Percentiles rank a stretch among this genome's conserved stretches.
phyloP scores from a whole-genome alignment of 2,888 invertebrate species.

The Trypoxylon attenuatum region DNA sequence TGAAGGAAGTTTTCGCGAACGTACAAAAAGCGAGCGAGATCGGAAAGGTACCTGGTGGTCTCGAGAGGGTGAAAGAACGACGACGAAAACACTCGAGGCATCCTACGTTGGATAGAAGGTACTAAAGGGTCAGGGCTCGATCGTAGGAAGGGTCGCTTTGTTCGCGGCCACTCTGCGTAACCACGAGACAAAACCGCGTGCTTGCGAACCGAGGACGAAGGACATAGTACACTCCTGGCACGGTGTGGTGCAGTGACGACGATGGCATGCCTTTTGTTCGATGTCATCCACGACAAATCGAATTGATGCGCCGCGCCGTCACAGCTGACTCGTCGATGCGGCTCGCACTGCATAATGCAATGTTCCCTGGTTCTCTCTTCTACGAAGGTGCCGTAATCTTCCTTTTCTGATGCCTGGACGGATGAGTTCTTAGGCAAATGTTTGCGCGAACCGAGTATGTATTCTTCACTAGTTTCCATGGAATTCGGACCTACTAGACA shows the following conservation, averaged over 20 bases:
- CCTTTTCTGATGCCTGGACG: too few species aligned
- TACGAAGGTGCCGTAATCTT: too few species aligned
- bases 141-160: constrained; percentile 46
- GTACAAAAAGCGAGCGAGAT: too few species aligned
- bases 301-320: constrained; percentile 9
- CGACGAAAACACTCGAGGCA: constrained; percentile 5
- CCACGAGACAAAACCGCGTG: constrained; percentile 40
- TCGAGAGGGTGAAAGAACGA: too few species aligned
- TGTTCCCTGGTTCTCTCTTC: background rate
- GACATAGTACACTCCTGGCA: constrained; percentile 6
- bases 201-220: constrained; percentile 14
- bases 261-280: constrained; percentile 23
- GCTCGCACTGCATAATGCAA: background rate
- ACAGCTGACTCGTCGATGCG: background rate
- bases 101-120: background rate
- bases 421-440: too few species aligned
- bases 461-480: too few species aligned
- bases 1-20: too few species aligned
- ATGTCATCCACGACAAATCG: constrained; percentile 25
- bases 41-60: too few species aligned
- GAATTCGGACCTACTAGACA: too few species aligned
- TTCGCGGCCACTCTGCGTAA: constrained; percentile 47
- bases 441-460: too few species aligned
- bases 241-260: too few species aligned
- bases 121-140: constrained; percentile 31